Evolutionary conservation across 2,113 vertebrate genomes (phyloP), one percentile per base, ranked within the genome.

Genomic region (Baryphthengus martii): DNA sequence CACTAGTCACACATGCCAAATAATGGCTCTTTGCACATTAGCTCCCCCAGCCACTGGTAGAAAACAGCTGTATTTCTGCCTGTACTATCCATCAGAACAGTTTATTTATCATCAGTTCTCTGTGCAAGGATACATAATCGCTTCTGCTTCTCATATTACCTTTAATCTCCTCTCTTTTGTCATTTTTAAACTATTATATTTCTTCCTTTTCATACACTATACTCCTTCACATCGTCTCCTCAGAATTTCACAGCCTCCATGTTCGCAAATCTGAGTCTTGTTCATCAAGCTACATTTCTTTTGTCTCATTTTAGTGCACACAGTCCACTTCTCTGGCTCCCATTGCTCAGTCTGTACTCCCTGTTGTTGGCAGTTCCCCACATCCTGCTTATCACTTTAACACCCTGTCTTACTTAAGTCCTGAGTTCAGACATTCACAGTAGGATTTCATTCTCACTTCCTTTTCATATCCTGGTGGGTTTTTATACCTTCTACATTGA

Each of bases 311-410:
- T 61, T 70, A 17, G 11, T 18, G 24, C 8, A 28, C 11, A 16
- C 5, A 53, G 25, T 17, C 45, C 21, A 9, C n/a, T 24, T 49
- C 14, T 7, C 14, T 62, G 33, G 13, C 8, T 62, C 5, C n/a
- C 6, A 14, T 78, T 58, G 37, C 6, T 8, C 12, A 52, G 31
- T 14, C 31, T 47, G 3, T 35, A 14, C 4, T 59, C 62, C 11
- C 31, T 58, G n/a, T 15, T 1, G 1, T 5, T 15, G 10, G 14
- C 0, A 1, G 39, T 19, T 62, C 37, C 28, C 16, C 18, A 7
- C 9, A 13, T 17, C 45, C 44, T 52, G 13, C 19, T 71, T 55
- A 28, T 50, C 10, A 23, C 21, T 66, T 74, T 44, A n/a, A 53
- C 25, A 66, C 4, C 6, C 14, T 70, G 59, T 26, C 20, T 61